Evolutionary conservation across 2,797 vertebrate species (phyloP), one percentile per base, ranked within the genome.

Genomic region (Mormyrops attenuatus): DNA sequence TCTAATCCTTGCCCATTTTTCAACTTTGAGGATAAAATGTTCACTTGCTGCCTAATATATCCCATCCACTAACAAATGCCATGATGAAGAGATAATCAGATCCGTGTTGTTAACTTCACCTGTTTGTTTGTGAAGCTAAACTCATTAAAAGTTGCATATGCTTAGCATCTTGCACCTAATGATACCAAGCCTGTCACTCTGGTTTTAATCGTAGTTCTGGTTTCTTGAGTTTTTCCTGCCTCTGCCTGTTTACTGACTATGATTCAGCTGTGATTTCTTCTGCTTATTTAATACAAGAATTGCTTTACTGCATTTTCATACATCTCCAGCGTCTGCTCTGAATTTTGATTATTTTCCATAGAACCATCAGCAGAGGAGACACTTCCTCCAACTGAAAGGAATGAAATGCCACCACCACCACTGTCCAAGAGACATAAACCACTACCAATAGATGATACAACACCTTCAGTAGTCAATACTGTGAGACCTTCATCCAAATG

Each of bases 361-460:
- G 57, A 63, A 63, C 57, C 57, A 22, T 63, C 57, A 63, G n/a
- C n/a, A 63, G 57, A 26, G 57, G n/a, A 63, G 57, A n/a, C n/a
- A n/a, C 55, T n/a, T 57, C 57, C n/a, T 63, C 57, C 57, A 22
- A 26, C 57, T n/a, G 7, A 63, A 63, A 26, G 57, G n/a, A 60
- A 2, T 60, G n/a, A 60, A 60, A 60, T 60, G 6, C 57, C 57
- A 22, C 6, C 57, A n/a, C 49, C 49, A 11, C 50, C 50, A 52
- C 11, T 2, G 9, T 52, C 60, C 86, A 38, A 89, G 88, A 89
- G 41, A 89, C 50, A 53, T 66, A 91, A 87, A 89, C 77, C 52
- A 44, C 66, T 13, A 63, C 47, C 88, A 80, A 44, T 89, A 44
- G 84, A 88, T 82, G 73, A 80, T 52, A 88, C 34, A 85, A 88